A percentile compares a stretch with the other conserved stretches of the same genome.
Conservation (phyloP, 2,797 vertebrate genomes). For the Peromyscus attwateri region DNA sequence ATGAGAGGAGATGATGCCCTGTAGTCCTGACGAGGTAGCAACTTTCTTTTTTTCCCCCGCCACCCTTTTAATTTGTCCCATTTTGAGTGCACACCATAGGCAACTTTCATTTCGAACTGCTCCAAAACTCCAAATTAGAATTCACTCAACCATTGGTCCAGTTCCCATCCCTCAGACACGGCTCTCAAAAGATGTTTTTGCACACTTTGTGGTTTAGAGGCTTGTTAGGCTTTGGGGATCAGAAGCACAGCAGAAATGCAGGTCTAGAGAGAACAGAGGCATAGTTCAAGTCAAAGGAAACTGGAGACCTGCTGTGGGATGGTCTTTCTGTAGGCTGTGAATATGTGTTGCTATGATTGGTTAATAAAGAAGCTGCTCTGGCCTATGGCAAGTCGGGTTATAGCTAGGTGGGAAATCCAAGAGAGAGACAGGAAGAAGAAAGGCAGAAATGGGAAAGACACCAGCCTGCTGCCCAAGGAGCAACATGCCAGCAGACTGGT, state of each 20-base stretch:
- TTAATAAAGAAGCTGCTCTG: too few species aligned
- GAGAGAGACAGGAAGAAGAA: too few species aligned
- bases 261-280: neutral
- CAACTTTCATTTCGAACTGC: neutral
- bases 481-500: too few species aligned
- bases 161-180: neutral
- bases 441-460: too few species aligned
- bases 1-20: neutral
- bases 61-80: too few species aligned
- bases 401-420: too few species aligned
- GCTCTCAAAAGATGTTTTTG: neutral
- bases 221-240: neutral
- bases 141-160: neutral
- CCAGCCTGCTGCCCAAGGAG: too few species aligned
- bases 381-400: too few species aligned
- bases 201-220: neutral
- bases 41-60: neutral
- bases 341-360: too few species aligned
- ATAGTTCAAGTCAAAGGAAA: neutral
- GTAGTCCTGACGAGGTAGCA: neutral
- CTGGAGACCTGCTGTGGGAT: too few species aligned
- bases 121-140: neutral
- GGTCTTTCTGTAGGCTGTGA: too few species aligned
- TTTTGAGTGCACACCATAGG: neutral
- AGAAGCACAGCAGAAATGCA: neutral